phyloP scores from a whole-genome alignment of 2,888 invertebrate species.

The Nemotelus pantherinus region DNA sequence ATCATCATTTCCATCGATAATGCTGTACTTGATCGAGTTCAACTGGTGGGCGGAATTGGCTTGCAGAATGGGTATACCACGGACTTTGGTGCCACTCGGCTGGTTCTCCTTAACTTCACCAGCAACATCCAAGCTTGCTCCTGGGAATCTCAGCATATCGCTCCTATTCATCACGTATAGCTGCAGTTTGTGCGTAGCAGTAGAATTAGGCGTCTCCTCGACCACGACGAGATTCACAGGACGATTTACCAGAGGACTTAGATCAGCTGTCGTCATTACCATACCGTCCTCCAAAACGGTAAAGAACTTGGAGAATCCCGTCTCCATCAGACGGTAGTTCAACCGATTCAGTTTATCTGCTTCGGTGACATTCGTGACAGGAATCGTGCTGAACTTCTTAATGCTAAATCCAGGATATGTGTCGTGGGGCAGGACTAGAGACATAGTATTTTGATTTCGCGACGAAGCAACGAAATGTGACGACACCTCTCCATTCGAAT shows the following conservation, averaged over 20 bases:
- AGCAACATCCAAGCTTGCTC: constrained; percentile 70
- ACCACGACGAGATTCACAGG: constrained; percentile 83
- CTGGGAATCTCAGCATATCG: constrained; percentile 82
- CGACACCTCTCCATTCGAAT: background rate
- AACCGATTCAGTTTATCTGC: constrained; percentile 60
- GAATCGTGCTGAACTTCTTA: constrained; percentile 74
- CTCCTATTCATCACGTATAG: constrained; percentile 84
- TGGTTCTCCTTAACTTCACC: constrained; percentile 83
- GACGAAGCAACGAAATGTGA: constrained; percentile 42
- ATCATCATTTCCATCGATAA: constrained; percentile 80
- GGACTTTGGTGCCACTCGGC: constrained; percentile 76
- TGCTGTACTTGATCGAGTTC: constrained; percentile 78
- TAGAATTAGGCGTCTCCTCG: constrained; percentile 82
- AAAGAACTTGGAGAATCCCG: constrained; percentile 85
- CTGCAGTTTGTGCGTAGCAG: constrained; percentile 81
- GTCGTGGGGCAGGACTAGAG: constrained; percentile 82
- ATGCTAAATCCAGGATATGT: constrained; percentile 90
- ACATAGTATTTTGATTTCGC: constrained; percentile 59
- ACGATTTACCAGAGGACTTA: constrained; percentile 81
- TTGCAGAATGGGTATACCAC: constrained; percentile 76
- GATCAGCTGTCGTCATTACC: constrained; percentile 89
- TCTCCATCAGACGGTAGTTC: constrained; percentile 76
- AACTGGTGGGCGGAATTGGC: constrained; percentile 75
- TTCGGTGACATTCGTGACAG: constrained; percentile 53
- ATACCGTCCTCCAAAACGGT: constrained; percentile 87